A percentile compares a stretch with the other conserved stretches of the same genome.
Evolutionary conservation across 2,797 vertebrate species (phyloP).

Genomic region (Schizopygopsis pylzovi): DNA sequence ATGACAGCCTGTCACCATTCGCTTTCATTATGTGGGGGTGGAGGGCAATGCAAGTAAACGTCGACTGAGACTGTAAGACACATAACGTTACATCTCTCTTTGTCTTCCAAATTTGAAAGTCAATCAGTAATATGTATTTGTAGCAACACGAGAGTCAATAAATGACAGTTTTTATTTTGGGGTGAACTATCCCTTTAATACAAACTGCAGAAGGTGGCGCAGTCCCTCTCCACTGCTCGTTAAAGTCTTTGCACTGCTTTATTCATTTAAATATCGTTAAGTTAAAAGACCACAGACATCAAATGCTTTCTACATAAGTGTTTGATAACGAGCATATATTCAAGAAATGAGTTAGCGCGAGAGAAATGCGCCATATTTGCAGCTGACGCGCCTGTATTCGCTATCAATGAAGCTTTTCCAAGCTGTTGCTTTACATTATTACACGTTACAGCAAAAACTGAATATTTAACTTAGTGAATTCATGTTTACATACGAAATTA

Average conservation of each 20-base stretch:
- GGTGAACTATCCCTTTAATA: not conserved
- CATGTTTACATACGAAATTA: not conserved
- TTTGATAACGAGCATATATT: not conserved
- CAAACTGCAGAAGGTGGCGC: conserved; percentile 51
- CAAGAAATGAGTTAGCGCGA: not conserved
- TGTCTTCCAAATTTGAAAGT: not conserved
- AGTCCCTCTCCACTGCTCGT: conserved; percentile 9
- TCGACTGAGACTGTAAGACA: not conserved
- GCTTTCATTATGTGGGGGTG: not conserved
- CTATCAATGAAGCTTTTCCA: not conserved
- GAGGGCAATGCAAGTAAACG: not conserved
- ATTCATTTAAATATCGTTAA: not conserved
- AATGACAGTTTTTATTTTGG: not conserved
- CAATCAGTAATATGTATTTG: not conserved
- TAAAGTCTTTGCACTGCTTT: not conserved
- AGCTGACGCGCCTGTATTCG: not conserved
- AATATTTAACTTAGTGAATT: not conserved
- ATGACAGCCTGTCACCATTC: not conserved
- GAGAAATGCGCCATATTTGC: conserved; percentile 10
- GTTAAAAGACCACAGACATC: not conserved
- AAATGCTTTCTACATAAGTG: not conserved
- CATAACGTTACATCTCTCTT: not conserved
- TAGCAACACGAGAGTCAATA: not conserved
- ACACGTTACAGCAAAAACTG: not conserved
- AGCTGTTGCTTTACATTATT: not conserved